Evolutionary conservation across 2,888 invertebrate species (phyloP).

Genomic region (Caenorhabditis sp.): DNA sequence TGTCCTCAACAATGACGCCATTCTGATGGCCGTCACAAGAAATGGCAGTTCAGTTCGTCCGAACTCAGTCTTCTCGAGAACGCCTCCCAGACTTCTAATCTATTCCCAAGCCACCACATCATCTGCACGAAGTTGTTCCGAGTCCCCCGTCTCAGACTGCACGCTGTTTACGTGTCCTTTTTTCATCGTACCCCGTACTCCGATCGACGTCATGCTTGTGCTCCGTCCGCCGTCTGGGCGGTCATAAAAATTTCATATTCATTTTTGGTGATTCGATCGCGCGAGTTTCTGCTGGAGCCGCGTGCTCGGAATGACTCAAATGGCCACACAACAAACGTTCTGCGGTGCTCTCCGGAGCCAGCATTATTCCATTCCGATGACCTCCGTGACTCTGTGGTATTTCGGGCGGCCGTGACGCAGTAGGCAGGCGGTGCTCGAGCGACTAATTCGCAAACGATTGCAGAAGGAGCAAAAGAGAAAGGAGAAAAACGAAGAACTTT

Average conservation of each 20-base stretch:
- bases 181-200: neutral
- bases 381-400: constrained; percentile 12
- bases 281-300: neutral
- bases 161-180: constrained; percentile 39
- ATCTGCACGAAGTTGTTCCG: neutral
- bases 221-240: constrained; percentile 16
- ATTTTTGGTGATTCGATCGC: constrained; percentile 42
- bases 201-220: constrained; percentile 38
- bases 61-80: too few species aligned
- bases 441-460: constrained; percentile 26
- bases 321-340: constrained; percentile 47
- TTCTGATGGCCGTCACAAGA: too few species aligned
- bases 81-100: neutral
- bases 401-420: neutral
- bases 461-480: too few species aligned
- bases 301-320: constrained; percentile 37
- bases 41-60: too few species aligned
- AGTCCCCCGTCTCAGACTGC: neutral
- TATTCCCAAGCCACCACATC: neutral
- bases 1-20: too few species aligned
- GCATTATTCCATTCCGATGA: constrained; percentile 45
- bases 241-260: constrained; percentile 51
- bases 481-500: constrained; percentile 5
- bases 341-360: neutral
- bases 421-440: constrained; percentile 20